phyloP scores from a whole-genome alignment of 2,113 vertebrate genomes.

The Oenanthe melanoleuca region DNA sequence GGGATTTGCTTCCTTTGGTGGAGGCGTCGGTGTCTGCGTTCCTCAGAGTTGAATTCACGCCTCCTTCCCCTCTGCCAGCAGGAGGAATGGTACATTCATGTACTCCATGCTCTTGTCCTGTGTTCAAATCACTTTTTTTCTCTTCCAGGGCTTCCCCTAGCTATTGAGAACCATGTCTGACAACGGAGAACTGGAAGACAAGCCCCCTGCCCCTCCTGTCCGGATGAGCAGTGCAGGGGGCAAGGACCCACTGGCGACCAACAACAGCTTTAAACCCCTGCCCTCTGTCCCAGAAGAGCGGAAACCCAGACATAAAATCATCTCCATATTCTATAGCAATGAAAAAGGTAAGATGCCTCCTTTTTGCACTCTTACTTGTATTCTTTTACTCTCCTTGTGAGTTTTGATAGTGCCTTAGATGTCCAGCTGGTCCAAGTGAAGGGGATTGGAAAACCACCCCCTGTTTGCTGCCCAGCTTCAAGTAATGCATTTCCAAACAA shows the following conservation, averaged over 20 bases:
- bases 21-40: neutral
- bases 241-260: conserved; percentile 88
- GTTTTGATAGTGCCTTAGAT: neutral
- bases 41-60: neutral
- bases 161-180: conserved; percentile 86
- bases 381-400: neutral
- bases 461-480: neutral
- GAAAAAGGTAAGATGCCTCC: conserved; percentile 85
- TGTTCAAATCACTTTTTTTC: neutral
- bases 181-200: conserved; percentile 96
- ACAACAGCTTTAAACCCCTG: conserved; percentile 94
- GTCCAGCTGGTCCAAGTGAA: neutral
- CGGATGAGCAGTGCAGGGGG: conserved; percentile 88
- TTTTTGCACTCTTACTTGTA: neutral
- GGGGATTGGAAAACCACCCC: neutral
- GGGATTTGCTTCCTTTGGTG: neutral
- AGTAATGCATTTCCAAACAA: neutral
- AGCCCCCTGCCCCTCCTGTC: conserved; percentile 96
- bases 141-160: conserved; percentile 61
- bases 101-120: neutral
- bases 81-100: neutral
- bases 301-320: conserved; percentile 93
- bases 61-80: neutral
- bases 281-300: conserved; percentile 96
- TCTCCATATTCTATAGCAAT: conserved; percentile 92